Evolutionary conservation across 1,140 invertebrate species (phyloP).

Genomic region (Tetramorium alpestre): DNA sequence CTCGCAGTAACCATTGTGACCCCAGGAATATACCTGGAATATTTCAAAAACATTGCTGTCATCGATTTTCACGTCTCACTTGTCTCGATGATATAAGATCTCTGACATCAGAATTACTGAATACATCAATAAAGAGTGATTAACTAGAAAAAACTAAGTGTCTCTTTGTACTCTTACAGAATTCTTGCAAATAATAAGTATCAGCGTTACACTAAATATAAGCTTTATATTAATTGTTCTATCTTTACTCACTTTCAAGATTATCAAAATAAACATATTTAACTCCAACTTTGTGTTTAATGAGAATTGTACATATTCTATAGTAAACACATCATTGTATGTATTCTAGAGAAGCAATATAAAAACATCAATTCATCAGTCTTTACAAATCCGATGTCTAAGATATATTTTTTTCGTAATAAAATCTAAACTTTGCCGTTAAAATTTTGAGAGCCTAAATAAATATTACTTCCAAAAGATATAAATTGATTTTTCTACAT

Average conservation of each 20-base stretch:
- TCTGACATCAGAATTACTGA: background rate
- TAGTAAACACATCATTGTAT: background rate
- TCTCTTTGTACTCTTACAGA: background rate
- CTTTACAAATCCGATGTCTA: too few relatives aligned
- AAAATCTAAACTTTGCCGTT: too few relatives aligned
- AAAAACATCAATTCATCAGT: background rate
- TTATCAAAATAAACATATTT: too few relatives aligned
- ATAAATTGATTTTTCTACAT: too few relatives aligned
- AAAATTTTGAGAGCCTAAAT: too few relatives aligned
- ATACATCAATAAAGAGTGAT: background rate
- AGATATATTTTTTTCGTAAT: too few relatives aligned
- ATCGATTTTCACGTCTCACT: background rate
- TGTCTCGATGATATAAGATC: background rate
- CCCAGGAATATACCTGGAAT: conserved; percentile 87
- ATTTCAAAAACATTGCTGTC: background rate
- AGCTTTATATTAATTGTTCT: background rate
- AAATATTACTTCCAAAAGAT: too few relatives aligned
- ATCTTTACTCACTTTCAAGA: background rate
- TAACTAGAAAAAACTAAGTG: background rate
- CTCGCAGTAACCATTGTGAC: conserved; percentile 89
- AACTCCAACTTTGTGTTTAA: background rate
- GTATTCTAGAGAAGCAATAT: background rate
- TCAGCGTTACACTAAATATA: background rate
- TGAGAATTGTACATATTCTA: background rate
- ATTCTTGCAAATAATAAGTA: too few relatives aligned